Percentiles rank a stretch among this genome's conserved stretches.
Conservation (phyloP, 2,113 vertebrate genomes). For the Nyctibius bracteatus region DNA sequence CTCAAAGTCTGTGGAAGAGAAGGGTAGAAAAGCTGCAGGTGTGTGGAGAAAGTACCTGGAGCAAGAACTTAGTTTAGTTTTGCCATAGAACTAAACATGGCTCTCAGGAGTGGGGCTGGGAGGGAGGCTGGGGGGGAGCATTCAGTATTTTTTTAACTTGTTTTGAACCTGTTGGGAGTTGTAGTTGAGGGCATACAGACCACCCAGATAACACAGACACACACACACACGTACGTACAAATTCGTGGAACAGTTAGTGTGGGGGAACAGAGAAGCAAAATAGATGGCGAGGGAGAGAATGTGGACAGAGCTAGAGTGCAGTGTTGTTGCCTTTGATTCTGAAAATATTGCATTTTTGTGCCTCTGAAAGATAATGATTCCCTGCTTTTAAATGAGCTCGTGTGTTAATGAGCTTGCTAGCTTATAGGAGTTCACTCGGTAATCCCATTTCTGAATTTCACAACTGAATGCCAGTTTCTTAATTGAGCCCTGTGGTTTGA, state of each 20-base stretch:
- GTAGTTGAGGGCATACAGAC: background rate
- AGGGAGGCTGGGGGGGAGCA: background rate
- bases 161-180: background rate
- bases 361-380: conserved; percentile 17
- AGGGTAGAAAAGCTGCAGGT: conserved; percentile 36
- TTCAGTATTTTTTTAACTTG: background rate
- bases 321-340: conserved; percentile 25
- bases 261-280: background rate
- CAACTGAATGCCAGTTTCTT: conserved; percentile 38
- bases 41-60: background rate
- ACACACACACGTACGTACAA: background rate
- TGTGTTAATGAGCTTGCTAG: conserved; percentile 31
- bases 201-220: background rate
- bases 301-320: conserved; percentile 4
- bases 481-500: conserved; percentile 25
- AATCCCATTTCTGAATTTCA: conserved; percentile 18
- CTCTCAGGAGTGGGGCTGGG: background rate
- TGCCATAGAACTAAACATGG: background rate
- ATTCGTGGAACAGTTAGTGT: background rate
- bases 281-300: background rate
- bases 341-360: background rate
- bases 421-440: conserved; percentile 20
- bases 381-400: conserved; percentile 10
- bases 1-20: conserved; percentile 39
- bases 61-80: background rate